phyloP scores from a whole-genome alignment of 2,888 invertebrate species.

The Philhelius pedissequus region DNA sequence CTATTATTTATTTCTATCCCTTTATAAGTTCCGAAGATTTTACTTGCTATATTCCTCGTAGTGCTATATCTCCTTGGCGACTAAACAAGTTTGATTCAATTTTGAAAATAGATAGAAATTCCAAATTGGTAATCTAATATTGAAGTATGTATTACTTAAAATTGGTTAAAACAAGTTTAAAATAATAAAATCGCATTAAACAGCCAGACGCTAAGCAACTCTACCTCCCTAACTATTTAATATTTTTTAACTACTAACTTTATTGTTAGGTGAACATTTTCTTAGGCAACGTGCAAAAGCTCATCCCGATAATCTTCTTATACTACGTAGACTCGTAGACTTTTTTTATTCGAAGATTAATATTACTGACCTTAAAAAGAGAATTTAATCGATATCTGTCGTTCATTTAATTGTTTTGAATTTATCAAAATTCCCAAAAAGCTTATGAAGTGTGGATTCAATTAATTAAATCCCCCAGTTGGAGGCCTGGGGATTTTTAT shows the following conservation, averaged over 20 bases:
- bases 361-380: constrained; percentile 20
- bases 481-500: background rate
- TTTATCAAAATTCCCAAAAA: constrained; percentile 31
- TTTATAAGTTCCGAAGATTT: too few relatives aligned
- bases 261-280: background rate
- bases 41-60: too few relatives aligned
- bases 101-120: too few relatives aligned
- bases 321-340: background rate
- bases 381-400: constrained; percentile 54
- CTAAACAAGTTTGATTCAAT: too few relatives aligned
- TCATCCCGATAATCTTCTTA: background rate
- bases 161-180: background rate
- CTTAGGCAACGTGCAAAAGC: constrained; percentile 33
- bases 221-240: background rate
- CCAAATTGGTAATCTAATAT: background rate
- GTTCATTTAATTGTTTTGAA: constrained; percentile 35
- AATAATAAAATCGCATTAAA: background rate
- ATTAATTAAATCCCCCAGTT: constrained; percentile 30
- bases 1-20: too few relatives aligned
- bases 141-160: background rate
- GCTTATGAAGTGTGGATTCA: constrained; percentile 26
- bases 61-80: too few relatives aligned
- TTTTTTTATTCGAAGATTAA: constrained; percentile 22
- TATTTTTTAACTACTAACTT: background rate
- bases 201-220: background rate